These are phyloP conservation scores for Synodontis membranacea DNA, from an alignment of 2,113 vertebrate genomes.

Conservation along the genomic window DNA sequence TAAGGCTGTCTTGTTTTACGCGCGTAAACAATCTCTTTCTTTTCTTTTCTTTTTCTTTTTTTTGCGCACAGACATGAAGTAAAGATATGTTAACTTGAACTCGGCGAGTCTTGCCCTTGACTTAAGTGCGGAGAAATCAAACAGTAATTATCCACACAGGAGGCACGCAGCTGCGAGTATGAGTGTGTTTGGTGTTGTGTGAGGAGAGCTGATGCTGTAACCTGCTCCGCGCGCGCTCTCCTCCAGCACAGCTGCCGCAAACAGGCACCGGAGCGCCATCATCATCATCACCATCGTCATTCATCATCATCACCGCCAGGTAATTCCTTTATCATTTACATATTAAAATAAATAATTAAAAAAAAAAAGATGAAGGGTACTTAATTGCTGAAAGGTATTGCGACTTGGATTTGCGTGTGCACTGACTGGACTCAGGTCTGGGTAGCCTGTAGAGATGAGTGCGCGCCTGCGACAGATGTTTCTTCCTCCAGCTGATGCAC, in stretches of 20 bases:
- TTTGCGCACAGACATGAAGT: background rate
- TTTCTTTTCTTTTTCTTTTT: background rate
- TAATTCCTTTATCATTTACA: background rate
- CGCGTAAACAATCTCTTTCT: background rate
- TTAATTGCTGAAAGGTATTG: background rate
- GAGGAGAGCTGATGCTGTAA: conserved; percentile 31
- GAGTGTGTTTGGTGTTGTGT: conserved; percentile 14
- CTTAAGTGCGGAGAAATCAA: background rate
- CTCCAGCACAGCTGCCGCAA: conserved; percentile 20
- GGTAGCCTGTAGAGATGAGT: background rate
- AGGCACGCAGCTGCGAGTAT: conserved; percentile 3
- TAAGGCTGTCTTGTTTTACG: background rate
- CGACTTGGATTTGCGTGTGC: background rate
- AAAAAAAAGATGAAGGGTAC: background rate
- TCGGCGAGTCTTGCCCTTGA: background rate
- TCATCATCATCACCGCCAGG: conserved; percentile 19
- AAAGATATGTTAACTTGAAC: background rate
- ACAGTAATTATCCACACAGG: conserved; percentile 5
- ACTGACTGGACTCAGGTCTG: background rate
- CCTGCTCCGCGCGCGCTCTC: conserved; percentile 10
- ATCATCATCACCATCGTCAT: too few species aligned
- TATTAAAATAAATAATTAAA: background rate
- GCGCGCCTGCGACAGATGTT: conserved; percentile 31
- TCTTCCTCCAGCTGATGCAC: conserved; percentile 18
- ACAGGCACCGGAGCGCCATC: conserved; percentile 15